Conservation (phyloP, 2,797 vertebrate genomes). For the Vespertilio murinus region DNA sequence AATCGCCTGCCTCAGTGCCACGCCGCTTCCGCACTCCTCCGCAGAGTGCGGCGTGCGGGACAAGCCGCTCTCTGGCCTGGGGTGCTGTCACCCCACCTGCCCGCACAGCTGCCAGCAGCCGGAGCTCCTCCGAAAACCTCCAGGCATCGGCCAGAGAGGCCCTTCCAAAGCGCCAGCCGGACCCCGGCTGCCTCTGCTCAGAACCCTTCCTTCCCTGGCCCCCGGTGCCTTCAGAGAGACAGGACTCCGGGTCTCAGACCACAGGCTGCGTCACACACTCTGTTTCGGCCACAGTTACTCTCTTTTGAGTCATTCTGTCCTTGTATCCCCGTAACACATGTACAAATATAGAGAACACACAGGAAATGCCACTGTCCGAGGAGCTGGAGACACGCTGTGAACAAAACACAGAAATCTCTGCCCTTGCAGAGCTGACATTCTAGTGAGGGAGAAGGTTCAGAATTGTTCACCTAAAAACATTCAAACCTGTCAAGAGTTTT, state of each 20-base stretch:
- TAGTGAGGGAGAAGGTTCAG: not conserved
- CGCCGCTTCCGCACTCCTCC: not conserved
- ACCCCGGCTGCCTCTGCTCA: not conserved
- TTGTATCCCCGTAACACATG: not conserved
- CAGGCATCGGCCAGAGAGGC: not conserved
- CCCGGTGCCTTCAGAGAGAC: not conserved
- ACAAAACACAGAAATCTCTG: not conserved
- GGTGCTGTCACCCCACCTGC: not conserved
- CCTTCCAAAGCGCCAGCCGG: not conserved
- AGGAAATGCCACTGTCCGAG: not conserved
- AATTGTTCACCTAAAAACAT: too few relatives aligned
- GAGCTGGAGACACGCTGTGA: not conserved
- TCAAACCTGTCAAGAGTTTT: too few relatives aligned
- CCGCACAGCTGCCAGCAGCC: not conserved
- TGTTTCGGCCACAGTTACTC: not conserved
- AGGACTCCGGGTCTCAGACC: not conserved
- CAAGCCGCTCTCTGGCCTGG: not conserved
- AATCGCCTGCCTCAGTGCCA: fast-evolving
- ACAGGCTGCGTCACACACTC: not conserved
- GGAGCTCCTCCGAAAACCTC: not conserved
- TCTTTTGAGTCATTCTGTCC: not conserved
- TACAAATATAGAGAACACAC: not conserved
- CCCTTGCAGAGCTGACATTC: not conserved
- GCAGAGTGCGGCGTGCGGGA: fast-evolving
- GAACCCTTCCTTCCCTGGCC: not conserved